These are phyloP conservation scores for Leptinotarsa lineolata DNA, from an alignment of 1,140 invertebrate species.

Conservation along the genomic window DNA sequence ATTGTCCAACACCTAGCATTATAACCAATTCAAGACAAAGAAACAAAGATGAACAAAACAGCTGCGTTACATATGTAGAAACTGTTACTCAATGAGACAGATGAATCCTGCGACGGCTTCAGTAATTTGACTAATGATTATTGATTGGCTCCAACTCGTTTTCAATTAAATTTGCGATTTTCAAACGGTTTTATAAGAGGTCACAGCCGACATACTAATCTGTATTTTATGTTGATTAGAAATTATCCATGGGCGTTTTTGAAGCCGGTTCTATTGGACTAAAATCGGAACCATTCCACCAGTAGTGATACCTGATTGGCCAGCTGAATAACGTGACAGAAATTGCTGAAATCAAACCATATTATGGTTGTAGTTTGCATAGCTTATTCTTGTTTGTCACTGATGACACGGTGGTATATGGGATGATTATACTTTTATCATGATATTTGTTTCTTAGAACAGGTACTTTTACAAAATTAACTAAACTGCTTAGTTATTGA, in stretches of 20 bases:
- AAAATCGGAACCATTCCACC: too few relatives aligned
- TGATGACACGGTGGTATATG: too few relatives aligned
- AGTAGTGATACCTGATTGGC: too few relatives aligned
- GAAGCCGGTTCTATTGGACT: background rate
- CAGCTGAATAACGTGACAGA: too few relatives aligned
- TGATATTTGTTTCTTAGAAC: too few relatives aligned
- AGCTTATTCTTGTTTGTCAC: too few relatives aligned
- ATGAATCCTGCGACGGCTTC: background rate
- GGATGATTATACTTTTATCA: too few relatives aligned
- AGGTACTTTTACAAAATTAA: too few relatives aligned
- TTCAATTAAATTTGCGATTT: conserved; percentile 19
- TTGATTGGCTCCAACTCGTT: background rate
- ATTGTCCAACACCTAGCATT: background rate
- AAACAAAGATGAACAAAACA: background rate
- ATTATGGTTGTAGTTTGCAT: too few relatives aligned
- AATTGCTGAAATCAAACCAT: too few relatives aligned
- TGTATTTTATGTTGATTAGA: conserved; percentile 13
- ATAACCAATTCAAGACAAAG: background rate
- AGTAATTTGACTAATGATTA: background rate
- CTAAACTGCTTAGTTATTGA: too few relatives aligned
- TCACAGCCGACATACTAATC: conserved; percentile 13
- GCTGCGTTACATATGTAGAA: background rate
- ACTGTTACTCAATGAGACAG: background rate
- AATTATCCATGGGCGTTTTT: background rate
- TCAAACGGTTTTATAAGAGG: conserved; percentile 3